These are phyloP conservation scores for Episyrphus balteatus DNA, from an alignment of 1,140 invertebrate species.

Conservation along the genomic window DNA sequence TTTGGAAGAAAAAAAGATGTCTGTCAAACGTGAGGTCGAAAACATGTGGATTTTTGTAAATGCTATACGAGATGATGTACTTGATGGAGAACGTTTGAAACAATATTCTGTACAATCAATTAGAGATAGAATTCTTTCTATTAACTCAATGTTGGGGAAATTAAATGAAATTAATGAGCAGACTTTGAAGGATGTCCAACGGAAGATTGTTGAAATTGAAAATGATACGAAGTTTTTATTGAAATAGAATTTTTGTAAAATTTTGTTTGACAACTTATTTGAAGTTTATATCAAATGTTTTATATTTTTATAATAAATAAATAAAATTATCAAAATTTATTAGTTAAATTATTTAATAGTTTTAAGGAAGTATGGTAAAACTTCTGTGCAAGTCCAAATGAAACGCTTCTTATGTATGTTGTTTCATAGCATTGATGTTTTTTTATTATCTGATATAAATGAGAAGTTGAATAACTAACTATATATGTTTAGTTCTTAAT, in stretches of 20 bases:
- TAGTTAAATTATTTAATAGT: too few species aligned
- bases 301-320: too few species aligned
- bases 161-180: conserved; percentile 15
- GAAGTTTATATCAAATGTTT: background rate
- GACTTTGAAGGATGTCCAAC: conserved; percentile 14
- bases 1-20: conserved; percentile 9
- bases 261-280: background rate
- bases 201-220: conserved; percentile 17
- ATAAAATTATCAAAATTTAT: too few species aligned
- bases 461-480: too few species aligned
- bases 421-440: too few species aligned
- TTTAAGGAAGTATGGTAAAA: too few species aligned
- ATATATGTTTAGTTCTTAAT: too few species aligned
- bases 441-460: too few species aligned
- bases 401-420: too few species aligned
- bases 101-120: conserved; percentile 17
- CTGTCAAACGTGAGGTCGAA: conserved; percentile 16
- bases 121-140: conserved; percentile 18
- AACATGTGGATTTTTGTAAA: conserved; percentile 23
- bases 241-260: background rate
- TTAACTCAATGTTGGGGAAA: conserved; percentile 18
- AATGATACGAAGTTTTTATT: conserved; percentile 14
- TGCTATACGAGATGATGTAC: conserved; percentile 22
- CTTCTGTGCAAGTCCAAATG: too few species aligned
- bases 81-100: conserved; percentile 18